A percentile compares a stretch with the other conserved stretches of the same genome.
phyloP scores from a whole-genome alignment of 2,888 invertebrate species.

The Acanthoscelides obtectus region DNA sequence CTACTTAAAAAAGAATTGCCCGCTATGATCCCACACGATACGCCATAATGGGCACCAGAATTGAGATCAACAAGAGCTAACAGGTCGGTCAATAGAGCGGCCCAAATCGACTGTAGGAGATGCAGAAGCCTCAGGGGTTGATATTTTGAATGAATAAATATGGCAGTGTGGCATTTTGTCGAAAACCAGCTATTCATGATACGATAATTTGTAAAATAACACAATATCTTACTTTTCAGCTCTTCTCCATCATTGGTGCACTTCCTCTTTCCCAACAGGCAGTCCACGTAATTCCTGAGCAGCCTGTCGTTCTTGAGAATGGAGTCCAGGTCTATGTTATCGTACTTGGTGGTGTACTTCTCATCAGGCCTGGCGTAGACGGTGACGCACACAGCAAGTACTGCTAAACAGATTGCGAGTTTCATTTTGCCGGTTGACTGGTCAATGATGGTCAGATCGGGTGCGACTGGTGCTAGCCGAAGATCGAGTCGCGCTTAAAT shows the following conservation, averaged over 20 bases:
- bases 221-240: constrained; percentile 59
- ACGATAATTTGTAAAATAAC: too few relatives aligned
- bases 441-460: neutral
- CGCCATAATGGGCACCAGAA: too few relatives aligned
- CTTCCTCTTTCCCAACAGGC: constrained; percentile 58
- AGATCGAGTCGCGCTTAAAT: neutral
- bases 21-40: too few relatives aligned
- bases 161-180: too few relatives aligned
- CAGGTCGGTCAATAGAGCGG: too few relatives aligned
- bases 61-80: too few relatives aligned
- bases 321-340: constrained; percentile 63
- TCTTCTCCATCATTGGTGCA: constrained; percentile 68
- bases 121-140: too few relatives aligned
- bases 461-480: neutral
- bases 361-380: constrained; percentile 23
- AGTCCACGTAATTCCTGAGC: constrained; percentile 61
- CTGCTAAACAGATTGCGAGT: constrained; percentile 13
- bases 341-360: constrained; percentile 62
- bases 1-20: too few relatives aligned
- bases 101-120: too few relatives aligned
- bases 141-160: too few relatives aligned
- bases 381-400: constrained; percentile 13
- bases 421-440: constrained; percentile 18
- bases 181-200: too few relatives aligned
- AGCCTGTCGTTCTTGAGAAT: constrained; percentile 62